These are phyloP conservation scores for Parnassius glacialis DNA, from an alignment of 2,888 invertebrate genomes.

Conservation along the genomic window DNA sequence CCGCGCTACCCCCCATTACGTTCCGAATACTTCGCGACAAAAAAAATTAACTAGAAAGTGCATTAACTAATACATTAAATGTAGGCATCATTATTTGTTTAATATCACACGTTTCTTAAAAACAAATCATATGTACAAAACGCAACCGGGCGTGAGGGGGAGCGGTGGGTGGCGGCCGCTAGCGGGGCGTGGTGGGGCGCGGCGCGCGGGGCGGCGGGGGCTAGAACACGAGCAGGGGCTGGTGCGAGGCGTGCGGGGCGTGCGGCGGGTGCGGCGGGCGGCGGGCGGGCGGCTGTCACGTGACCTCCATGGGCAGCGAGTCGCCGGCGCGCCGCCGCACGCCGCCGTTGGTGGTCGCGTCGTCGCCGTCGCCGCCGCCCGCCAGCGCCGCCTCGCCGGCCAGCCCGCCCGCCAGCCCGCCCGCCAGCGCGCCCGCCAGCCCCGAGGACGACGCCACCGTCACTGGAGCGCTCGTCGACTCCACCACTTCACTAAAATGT, in stretches of 20 bases:
- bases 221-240: not conserved
- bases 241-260: not conserved
- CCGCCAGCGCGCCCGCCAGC: slow-evolving; percentile 32
- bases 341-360: slow-evolving; percentile 40
- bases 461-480: slow-evolving; percentile 43
- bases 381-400: slow-evolving; percentile 32
- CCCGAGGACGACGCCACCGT: slow-evolving; percentile 37
- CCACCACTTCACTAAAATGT: slow-evolving; percentile 50
- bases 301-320: slow-evolving; percentile 72
- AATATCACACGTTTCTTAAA: slow-evolving; percentile 26
- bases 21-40: not conserved
- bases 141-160: slow-evolving; percentile 8
- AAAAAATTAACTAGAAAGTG: slow-evolving; percentile 23
- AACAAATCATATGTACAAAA: slow-evolving; percentile 19
- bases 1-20: not conserved
- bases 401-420: slow-evolving; percentile 36
- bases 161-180: not conserved
- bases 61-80: slow-evolving; percentile 24
- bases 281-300: slow-evolving; percentile 61
- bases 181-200: not conserved
- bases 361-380: slow-evolving; percentile 29
- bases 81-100: slow-evolving; percentile 24
- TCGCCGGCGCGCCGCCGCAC: slow-evolving; percentile 51
- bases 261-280: not conserved
- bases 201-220: not conserved